These are phyloP conservation scores for Glaucomys volans DNA, from an alignment of 2,113 vertebrate genomes.

Conservation along the genomic window DNA sequence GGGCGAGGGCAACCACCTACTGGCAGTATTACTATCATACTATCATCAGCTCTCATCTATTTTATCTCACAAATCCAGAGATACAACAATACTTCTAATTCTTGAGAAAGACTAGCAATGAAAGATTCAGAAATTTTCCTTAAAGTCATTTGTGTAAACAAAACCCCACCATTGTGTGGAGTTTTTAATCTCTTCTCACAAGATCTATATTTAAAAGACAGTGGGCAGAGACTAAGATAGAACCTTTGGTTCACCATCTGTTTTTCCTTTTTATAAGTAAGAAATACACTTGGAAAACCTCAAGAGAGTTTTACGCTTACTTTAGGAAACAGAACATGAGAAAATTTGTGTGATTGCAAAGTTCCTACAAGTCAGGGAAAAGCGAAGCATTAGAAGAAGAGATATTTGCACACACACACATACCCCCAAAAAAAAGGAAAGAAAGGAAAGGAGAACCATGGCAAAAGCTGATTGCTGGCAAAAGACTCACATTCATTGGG, in stretches of 20 bases:
- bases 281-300: constrained; percentile 62
- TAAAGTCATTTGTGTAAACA: constrained; percentile 49
- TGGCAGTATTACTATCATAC: background rate
- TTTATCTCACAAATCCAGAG: constrained; percentile 35
- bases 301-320: constrained; percentile 63
- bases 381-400: background rate
- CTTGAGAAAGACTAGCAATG: background rate
- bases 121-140: constrained; percentile 17
- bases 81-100: background rate
- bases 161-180: constrained; percentile 10
- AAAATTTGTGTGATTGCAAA: constrained; percentile 31
- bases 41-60: background rate
- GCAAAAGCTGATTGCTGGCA: background rate
- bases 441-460: background rate
- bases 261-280: constrained; percentile 58
- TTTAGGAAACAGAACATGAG: constrained; percentile 42
- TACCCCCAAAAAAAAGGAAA: background rate
- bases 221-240: constrained; percentile 45
- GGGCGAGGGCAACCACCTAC: background rate
- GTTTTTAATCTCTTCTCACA: constrained; percentile 54
- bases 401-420: background rate
- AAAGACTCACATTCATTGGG: background rate
- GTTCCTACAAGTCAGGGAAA: background rate
- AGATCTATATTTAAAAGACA: constrained; percentile 56
- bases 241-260: constrained; percentile 64